Evolutionary conservation across 1,140 invertebrate genomes (phyloP).

Genomic region (Trinorchestia longiramus): DNA sequence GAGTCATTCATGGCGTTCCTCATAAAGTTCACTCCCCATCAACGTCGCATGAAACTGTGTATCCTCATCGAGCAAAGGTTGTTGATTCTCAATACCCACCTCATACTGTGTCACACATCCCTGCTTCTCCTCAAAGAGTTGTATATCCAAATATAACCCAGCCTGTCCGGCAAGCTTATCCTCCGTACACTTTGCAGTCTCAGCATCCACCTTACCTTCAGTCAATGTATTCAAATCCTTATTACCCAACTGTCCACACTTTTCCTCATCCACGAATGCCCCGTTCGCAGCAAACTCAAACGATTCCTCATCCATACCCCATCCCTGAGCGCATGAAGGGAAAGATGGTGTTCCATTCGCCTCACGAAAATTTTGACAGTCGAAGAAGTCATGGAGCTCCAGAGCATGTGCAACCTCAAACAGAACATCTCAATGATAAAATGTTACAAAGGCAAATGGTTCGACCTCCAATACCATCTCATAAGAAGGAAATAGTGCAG

Average conservation of each 20-base stretch:
- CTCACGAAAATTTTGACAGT: not conserved
- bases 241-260: not conserved
- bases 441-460: not conserved
- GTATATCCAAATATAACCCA: not conserved
- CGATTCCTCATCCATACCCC: not conserved
- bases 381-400: not conserved
- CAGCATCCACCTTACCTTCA: not conserved
- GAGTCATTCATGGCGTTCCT: not conserved
- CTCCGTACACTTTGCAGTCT: not conserved
- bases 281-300: not conserved
- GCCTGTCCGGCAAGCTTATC: not conserved
- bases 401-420: not conserved
- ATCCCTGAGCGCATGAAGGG: not conserved
- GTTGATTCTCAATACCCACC: not conserved
- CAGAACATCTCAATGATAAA: not conserved
- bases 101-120: not conserved
- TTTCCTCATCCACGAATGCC: not conserved
- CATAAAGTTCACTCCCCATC: not conserved
- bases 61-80: not conserved
- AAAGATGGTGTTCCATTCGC: not conserved
- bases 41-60: not conserved
- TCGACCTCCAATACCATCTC: not conserved
- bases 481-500: constrained; percentile 12
- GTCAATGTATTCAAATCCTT: not conserved
- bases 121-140: not conserved